Conservation (phyloP, 2,797 vertebrate species). For the Anguilla marmorata region DNA sequence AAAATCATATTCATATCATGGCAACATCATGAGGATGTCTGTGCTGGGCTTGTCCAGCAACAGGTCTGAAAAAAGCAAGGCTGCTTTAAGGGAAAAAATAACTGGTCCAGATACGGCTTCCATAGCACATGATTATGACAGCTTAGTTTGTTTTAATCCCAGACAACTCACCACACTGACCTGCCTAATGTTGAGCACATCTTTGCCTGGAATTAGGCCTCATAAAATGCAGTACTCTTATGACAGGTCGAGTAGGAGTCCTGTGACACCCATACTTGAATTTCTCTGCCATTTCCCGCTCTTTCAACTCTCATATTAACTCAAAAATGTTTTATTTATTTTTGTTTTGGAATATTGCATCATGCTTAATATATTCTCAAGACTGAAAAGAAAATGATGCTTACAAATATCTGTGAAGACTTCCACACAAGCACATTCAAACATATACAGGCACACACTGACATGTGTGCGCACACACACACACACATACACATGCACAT, state of each 20-base stretch:
- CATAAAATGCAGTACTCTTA: background rate
- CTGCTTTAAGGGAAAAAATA: background rate
- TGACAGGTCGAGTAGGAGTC: background rate
- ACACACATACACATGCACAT: slow-evolving; percentile 9
- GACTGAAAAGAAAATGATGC: slow-evolving; percentile 1
- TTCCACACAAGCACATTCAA: background rate
- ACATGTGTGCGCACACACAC: background rate
- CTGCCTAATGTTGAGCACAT: background rate
- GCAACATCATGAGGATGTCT: no score
- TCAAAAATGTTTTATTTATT: background rate
- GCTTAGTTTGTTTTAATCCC: background rate
- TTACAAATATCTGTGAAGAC: background rate
- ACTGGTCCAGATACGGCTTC: background rate
- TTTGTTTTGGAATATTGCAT: background rate
- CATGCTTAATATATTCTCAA: background rate
- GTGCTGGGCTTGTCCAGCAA: background rate
- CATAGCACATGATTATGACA: background rate
- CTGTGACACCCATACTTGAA: background rate
- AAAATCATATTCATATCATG: background rate
- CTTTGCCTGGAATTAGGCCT: background rate
- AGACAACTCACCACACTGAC: background rate
- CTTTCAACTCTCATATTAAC: background rate
- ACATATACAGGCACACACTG: background rate
- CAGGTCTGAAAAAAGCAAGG: background rate
- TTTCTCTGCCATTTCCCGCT: background rate